A percentile compares a stretch with the other conserved stretches of the same genome.
These are phyloP conservation scores for Mionectes macconnelli DNA, from an alignment of 2,113 vertebrate genomes.

Conservation along the genomic window DNA sequence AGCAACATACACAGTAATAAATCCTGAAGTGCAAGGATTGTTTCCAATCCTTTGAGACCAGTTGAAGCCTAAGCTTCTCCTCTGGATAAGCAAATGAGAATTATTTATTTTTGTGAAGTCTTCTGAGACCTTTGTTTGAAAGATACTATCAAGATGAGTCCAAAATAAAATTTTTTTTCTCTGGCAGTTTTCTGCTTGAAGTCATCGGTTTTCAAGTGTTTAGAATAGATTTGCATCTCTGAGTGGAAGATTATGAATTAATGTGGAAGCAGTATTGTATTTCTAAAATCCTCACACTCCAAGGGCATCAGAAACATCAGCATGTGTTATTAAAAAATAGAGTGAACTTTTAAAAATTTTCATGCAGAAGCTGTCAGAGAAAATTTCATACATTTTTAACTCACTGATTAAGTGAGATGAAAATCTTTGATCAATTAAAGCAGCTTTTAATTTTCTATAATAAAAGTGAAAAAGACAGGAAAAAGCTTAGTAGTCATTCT, in stretches of 20 bases:
- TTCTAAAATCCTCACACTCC: not conserved
- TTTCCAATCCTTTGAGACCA: not conserved
- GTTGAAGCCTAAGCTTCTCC: not conserved
- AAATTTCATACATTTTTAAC: not conserved
- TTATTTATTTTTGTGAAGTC: not conserved
- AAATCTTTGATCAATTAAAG: not conserved
- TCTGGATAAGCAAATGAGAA: not conserved
- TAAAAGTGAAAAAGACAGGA: not conserved
- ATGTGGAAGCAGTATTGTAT: not conserved
- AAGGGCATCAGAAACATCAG: not conserved
- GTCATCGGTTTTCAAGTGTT: not conserved
- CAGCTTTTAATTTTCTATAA: not conserved
- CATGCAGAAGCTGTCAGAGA: not conserved
- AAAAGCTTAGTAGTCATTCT: not conserved
- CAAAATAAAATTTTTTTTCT: not conserved
- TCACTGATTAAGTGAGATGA: not conserved
- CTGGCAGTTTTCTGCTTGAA: not conserved
- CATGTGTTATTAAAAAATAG: not conserved
- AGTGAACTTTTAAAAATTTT: not conserved
- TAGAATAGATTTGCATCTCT: not conserved
- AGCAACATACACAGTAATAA: not conserved
- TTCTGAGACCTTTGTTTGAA: not conserved
- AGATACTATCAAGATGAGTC: not conserved
- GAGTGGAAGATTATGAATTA: not conserved
- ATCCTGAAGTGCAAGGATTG: not conserved